Evolutionary conservation across 1,140 invertebrate genomes (phyloP).

Genomic region (Drosophila sturtevanti): DNA sequence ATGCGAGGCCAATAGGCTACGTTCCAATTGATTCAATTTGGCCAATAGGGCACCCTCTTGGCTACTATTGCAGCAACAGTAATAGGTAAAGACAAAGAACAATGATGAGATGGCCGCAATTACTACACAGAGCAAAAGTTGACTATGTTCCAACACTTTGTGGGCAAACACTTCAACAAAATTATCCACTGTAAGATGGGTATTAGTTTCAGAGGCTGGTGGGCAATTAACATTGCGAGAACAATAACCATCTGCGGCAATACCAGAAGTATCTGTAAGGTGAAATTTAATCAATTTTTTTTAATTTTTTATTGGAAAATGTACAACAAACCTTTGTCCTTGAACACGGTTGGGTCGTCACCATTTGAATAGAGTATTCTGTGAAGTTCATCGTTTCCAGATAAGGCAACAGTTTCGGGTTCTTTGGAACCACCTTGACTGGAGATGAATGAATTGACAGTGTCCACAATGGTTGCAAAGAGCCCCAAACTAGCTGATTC

Average conservation of each 20-base stretch:
- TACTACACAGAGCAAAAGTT: constrained; percentile 83
- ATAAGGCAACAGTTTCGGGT: constrained; percentile 23
- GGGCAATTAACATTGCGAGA: constrained; percentile 17
- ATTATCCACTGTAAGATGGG: constrained; percentile 59
- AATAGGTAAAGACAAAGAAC: constrained; percentile 89
- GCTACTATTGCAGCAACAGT: constrained; percentile 89
- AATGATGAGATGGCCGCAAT: constrained; percentile 88
- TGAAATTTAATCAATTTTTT: neutral
- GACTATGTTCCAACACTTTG: constrained; percentile 69
- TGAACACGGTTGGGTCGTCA: neutral
- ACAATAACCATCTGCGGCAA: constrained; percentile 43
- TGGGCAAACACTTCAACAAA: constrained; percentile 52
- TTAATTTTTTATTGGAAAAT: neutral
- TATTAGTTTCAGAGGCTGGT: constrained; percentile 32
- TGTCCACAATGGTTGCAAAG: constrained; percentile 74
- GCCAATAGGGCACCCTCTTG: constrained; percentile 85
- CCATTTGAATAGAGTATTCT: constrained; percentile 54
- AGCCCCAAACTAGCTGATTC: constrained; percentile 53
- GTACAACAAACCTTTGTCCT: constrained; percentile 6
- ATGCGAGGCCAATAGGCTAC: constrained; percentile 69
- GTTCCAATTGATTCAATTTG: constrained; percentile 86
- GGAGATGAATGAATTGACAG: constrained; percentile 71
- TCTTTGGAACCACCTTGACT: constrained; percentile 43
- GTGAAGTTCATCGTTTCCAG: constrained; percentile 52
- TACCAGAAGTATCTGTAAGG: constrained; percentile 1